Conservation (phyloP, 2,888 invertebrate genomes). For the Aradus depressus region DNA sequence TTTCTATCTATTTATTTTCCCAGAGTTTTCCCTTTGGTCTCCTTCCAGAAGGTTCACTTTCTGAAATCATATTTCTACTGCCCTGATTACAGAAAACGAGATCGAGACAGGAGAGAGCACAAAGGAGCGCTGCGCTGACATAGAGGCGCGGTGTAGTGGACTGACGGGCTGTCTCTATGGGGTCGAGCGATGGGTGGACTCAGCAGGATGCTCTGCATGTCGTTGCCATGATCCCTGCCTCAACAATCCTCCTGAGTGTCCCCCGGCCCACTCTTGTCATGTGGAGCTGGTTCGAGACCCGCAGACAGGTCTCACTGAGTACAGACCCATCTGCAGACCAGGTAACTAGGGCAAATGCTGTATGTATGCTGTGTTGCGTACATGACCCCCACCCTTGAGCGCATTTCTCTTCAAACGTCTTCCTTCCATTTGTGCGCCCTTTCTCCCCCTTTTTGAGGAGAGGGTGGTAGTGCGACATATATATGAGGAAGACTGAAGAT, state of each 20-base stretch:
- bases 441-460: too few relatives aligned
- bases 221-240: slow-evolving; percentile 63
- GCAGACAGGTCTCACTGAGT: slow-evolving; percentile 37
- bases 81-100: slow-evolving; percentile 35
- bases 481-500: too few relatives aligned
- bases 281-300: slow-evolving; percentile 44
- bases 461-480: too few relatives aligned
- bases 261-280: slow-evolving; percentile 54
- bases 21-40: too few relatives aligned
- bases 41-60: too few relatives aligned
- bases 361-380: too few relatives aligned
- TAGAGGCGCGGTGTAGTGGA: slow-evolving; percentile 48
- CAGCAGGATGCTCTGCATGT: slow-evolving; percentile 58
- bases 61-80: too few relatives aligned
- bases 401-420: too few relatives aligned
- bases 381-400: too few relatives aligned
- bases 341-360: too few relatives aligned
- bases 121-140: slow-evolving; percentile 31
- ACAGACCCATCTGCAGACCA: slow-evolving; percentile 51
- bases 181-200: slow-evolving; percentile 48
- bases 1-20: too few relatives aligned
- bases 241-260: slow-evolving; percentile 44
- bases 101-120: slow-evolving; percentile 37
- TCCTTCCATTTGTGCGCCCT: too few relatives aligned
- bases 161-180: slow-evolving; percentile 59